Conservation (phyloP, 2,113 vertebrate species). For the Mobula birostris region DNA sequence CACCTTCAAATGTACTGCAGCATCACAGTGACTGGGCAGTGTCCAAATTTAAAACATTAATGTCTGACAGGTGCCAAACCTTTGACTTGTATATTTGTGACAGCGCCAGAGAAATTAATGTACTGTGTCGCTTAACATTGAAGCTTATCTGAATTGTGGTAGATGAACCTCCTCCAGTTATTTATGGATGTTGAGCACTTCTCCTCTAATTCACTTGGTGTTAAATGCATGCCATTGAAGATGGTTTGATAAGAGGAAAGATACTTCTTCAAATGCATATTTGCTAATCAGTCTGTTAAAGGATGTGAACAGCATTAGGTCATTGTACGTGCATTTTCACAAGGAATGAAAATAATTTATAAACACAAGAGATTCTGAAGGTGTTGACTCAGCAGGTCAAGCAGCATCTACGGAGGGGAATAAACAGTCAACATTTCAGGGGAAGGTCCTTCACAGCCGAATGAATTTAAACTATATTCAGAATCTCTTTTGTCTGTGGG, state of each 20-base stretch:
- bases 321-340: not conserved
- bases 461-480: too few relatives aligned
- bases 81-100: not conserved
- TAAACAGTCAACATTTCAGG: too few relatives aligned
- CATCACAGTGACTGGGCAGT: too few relatives aligned
- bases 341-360: not conserved
- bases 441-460: too few relatives aligned
- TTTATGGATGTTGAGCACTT: not conserved
- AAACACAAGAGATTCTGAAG: too few relatives aligned
- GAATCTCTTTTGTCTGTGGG: too few relatives aligned
- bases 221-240: not conserved
- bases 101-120: not conserved
- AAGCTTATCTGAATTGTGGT: not conserved
- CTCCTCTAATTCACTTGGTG: not conserved
- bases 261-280: constrained; percentile 9
- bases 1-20: not conserved
- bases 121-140: not conserved
- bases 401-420: too few relatives aligned
- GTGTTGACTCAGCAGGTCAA: too few relatives aligned
- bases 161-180: not conserved
- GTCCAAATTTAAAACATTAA: not conserved
- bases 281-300: not conserved
- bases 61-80: not conserved
- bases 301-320: not conserved
- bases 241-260: not conserved